Percentiles rank a stretch among this genome's conserved stretches.
Conservation (phyloP, 2,797 vertebrate genomes). For the Gallirallus australis region DNA sequence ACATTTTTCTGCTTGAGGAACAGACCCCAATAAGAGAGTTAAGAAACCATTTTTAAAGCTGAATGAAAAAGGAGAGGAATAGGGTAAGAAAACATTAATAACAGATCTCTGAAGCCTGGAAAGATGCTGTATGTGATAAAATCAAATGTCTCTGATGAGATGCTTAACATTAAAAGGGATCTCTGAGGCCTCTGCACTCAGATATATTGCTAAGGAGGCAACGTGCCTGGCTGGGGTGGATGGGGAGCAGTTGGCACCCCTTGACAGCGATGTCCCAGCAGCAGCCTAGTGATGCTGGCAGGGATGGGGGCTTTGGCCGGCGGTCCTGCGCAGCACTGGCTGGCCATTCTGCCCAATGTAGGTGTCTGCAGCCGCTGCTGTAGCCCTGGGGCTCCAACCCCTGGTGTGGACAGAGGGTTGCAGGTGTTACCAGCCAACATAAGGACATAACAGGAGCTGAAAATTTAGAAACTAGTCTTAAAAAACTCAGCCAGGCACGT, state of each 20-base stretch:
- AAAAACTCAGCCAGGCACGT: not conserved
- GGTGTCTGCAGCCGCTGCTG: not conserved
- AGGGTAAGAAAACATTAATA: slow-evolving; percentile 55
- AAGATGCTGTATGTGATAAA: slow-evolving; percentile 44
- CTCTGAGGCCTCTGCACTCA: not conserved
- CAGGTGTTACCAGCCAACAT: not conserved
- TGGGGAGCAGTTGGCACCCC: slow-evolving; percentile 6
- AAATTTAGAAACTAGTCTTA: not conserved
- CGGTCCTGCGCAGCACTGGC: not conserved
- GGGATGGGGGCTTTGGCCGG: not conserved
- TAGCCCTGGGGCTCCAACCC: not conserved
- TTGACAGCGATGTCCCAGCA: accelerated
- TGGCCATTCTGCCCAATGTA: accelerated
- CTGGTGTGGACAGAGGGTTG: not conserved
- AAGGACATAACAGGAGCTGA: not conserved
- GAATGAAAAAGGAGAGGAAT: not conserved
- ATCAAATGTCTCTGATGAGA: slow-evolving; percentile 7
- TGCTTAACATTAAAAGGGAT: slow-evolving; percentile 6
- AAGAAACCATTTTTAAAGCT: slow-evolving; percentile 44
- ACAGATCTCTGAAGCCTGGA: slow-evolving; percentile 34
- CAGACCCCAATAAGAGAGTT: slow-evolving; percentile 35
- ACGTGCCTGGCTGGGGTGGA: accelerated
- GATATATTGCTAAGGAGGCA: not conserved
- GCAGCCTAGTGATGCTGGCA: not conserved
- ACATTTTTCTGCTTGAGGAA: not conserved